phyloP scores from a whole-genome alignment of 2,113 vertebrate species.

The Hymenochirus boettgeri region DNA sequence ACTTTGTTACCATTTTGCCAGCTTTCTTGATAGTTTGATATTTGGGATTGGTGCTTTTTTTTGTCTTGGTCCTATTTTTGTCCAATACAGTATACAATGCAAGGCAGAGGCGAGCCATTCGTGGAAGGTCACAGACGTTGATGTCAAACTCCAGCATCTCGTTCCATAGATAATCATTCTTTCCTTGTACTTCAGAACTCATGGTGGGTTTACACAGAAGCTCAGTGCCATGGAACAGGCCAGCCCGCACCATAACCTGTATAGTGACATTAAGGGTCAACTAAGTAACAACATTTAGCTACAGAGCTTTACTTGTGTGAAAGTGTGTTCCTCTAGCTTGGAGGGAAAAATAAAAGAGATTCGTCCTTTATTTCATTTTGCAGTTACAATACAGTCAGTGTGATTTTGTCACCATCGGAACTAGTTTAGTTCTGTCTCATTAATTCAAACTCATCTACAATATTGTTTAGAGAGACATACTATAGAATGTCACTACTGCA shows the following conservation, averaged over 20 bases:
- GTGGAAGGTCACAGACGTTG: slow-evolving; percentile 82
- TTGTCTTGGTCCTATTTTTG: slow-evolving; percentile 91
- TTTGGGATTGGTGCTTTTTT: slow-evolving; percentile 82
- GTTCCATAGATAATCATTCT: slow-evolving; percentile 86
- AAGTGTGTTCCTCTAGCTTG: too few relatives aligned
- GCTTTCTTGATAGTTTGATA: slow-evolving; percentile 97
- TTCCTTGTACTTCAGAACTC: slow-evolving; percentile 84
- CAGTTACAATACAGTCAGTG: too few relatives aligned
- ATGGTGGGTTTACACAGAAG: slow-evolving; percentile 86
- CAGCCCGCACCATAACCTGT: slow-evolving; percentile 91
- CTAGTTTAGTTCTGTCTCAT: too few relatives aligned
- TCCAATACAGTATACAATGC: slow-evolving; percentile 92
- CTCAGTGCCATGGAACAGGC: slow-evolving; percentile 95
- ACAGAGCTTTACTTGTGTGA: too few relatives aligned
- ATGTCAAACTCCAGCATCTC: slow-evolving; percentile 89
- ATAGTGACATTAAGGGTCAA: slow-evolving; percentile 5
- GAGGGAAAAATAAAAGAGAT: too few relatives aligned
- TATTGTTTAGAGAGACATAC: too few relatives aligned
- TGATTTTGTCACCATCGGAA: too few relatives aligned
- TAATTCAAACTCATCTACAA: too few relatives aligned
- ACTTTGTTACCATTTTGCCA: slow-evolving; percentile 87
- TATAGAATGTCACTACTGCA: too few relatives aligned
- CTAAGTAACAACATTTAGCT: neutral
- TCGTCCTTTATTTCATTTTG: too few relatives aligned
- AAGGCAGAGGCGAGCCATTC: slow-evolving; percentile 96